A percentile compares a stretch with the other conserved stretches of the same genome.
Evolutionary conservation across 35 echinoderm and acorn worm genomes (phyloP).

Genomic region (Antedon bifida): DNA sequence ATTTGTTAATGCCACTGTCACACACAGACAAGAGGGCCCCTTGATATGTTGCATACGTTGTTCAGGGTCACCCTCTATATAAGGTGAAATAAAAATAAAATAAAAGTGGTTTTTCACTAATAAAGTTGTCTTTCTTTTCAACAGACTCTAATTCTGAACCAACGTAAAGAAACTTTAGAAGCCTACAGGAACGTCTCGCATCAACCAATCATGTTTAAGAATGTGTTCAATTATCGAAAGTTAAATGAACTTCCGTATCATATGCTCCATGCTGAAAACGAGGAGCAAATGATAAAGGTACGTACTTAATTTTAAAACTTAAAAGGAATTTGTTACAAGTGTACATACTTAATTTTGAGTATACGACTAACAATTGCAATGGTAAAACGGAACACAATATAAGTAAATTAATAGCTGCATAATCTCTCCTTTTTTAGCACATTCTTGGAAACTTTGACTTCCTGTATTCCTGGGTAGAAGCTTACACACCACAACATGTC

Average conservation of each 20-base stretch:
- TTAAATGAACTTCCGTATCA: constrained; percentile 72
- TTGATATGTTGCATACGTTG: background rate
- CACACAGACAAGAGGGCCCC: no score
- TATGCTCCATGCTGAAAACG: constrained; percentile 54
- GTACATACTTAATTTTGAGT: background rate
- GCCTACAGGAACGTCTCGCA: constrained; percentile 45
- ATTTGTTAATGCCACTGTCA: background rate
- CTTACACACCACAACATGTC: constrained; percentile 46
- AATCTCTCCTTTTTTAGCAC: constrained; percentile 25
- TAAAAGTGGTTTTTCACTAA: no score
- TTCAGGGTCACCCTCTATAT: no score
- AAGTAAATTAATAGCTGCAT: no score
- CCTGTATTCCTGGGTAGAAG: constrained; percentile 35
- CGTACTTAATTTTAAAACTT: background rate
- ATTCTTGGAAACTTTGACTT: constrained; percentile 86
- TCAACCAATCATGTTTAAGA: constrained; percentile 60
- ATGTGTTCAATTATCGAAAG: constrained; percentile 58
- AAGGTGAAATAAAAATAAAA: no score
- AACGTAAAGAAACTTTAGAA: constrained; percentile 33
- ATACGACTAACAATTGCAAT: no score
- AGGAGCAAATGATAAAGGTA: constrained; percentile 35
- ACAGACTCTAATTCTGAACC: constrained; percentile 39
- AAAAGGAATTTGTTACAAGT: background rate
- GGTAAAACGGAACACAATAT: no score
- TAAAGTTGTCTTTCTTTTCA: background rate